These are phyloP conservation scores for Bovichtus diacanthus DNA, from an alignment of 2,797 vertebrate genomes.

Conservation along the genomic window DNA sequence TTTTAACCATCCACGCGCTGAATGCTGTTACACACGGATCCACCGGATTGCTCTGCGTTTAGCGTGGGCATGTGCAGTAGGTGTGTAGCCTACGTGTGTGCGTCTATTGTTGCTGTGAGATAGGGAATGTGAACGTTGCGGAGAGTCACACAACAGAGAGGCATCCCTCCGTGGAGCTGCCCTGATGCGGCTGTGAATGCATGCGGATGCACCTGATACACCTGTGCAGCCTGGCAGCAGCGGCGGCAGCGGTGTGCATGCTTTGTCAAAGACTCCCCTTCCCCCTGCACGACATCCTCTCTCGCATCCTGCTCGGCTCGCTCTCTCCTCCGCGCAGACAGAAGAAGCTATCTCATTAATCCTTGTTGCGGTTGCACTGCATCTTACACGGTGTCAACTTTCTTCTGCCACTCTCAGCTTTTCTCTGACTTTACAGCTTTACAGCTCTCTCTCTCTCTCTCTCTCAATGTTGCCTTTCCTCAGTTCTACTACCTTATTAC, in stretches of 20 bases:
- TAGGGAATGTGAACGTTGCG: not conserved
- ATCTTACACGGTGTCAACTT: constrained; percentile 56
- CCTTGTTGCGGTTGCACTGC: constrained; percentile 30
- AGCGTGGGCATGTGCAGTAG: constrained; percentile 27
- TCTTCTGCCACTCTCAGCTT: constrained; percentile 62
- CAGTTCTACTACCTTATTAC: constrained; percentile 41
- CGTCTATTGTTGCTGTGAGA: constrained; percentile 12
- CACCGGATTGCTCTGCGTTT: not conserved
- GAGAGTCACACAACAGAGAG: constrained; percentile 8
- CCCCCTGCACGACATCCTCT: constrained; percentile 12
- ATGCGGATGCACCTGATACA: constrained; percentile 30
- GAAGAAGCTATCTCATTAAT: constrained; percentile 41
- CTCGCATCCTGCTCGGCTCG: constrained; percentile 1
- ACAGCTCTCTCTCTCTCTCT: constrained; percentile 23
- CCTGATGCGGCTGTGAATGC: not conserved
- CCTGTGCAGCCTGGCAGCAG: constrained; percentile 31
- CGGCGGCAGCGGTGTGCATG: constrained; percentile 1
- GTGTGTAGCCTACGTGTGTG: not conserved
- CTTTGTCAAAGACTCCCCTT: constrained; percentile 18
- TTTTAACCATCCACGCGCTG: constrained; percentile 33
- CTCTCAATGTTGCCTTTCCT: constrained; percentile 36
- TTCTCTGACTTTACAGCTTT: constrained; percentile 55
- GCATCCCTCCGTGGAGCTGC: constrained; percentile 10
- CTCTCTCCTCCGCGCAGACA: constrained; percentile 5
- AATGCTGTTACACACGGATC: not conserved